Conservation (phyloP, 2,113 vertebrate genomes). For the Emydura subglobosa region DNA sequence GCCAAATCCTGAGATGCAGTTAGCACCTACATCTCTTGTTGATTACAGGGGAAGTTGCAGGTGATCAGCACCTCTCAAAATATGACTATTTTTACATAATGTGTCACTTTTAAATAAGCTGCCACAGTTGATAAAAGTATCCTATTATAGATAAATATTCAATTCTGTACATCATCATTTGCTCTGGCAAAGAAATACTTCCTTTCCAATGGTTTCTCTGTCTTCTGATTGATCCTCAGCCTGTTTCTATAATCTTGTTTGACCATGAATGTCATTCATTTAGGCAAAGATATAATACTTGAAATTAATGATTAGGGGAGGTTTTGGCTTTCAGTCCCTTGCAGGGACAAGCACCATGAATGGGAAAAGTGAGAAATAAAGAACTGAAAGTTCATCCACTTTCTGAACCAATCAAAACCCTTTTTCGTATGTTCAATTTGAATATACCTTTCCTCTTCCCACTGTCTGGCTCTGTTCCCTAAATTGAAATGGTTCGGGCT, state of each 20-base stretch:
- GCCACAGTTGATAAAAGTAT: neutral
- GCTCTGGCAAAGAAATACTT: neutral
- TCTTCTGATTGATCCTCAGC: neutral
- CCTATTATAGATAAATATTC: neutral
- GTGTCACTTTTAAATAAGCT: neutral
- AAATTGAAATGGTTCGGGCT: neutral
- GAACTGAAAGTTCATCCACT: neutral
- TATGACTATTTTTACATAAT: neutral
- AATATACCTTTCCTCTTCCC: neutral
- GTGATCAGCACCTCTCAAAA: neutral
- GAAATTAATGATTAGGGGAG: neutral
- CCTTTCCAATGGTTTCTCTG: neutral
- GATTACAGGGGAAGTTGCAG: neutral
- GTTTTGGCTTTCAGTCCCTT: neutral
- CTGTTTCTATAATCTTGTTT: neutral
- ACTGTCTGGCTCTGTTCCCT: neutral
- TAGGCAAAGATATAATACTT: neutral
- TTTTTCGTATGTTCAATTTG: neutral
- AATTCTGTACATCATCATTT: neutral
- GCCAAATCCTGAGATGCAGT: neutral
- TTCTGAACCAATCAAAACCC: neutral
- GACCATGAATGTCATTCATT: neutral
- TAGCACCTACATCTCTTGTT: neutral
- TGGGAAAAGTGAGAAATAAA: neutral
- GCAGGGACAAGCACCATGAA: neutral